These are phyloP conservation scores for Corvus hawaiiensis DNA, from an alignment of 2,113 vertebrate genomes.

Conservation along the genomic window DNA sequence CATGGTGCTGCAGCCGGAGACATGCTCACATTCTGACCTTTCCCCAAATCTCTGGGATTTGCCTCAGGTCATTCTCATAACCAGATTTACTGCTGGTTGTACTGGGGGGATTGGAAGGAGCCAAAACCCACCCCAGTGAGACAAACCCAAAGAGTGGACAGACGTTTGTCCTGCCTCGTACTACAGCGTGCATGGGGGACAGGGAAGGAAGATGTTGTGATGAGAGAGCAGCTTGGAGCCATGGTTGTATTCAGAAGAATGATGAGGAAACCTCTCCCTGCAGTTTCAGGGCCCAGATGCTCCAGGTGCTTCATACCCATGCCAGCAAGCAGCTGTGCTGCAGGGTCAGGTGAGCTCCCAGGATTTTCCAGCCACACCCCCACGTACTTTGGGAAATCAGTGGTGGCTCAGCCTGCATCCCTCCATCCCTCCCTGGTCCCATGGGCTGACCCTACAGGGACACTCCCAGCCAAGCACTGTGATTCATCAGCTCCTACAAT, in stretches of 20 bases:
- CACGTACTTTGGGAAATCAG: accelerated
- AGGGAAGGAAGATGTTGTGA: not conserved
- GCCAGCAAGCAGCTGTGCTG: accelerated
- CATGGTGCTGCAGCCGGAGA: not conserved
- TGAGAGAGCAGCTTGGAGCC: not conserved
- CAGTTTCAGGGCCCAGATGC: not conserved
- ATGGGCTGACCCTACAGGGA: accelerated
- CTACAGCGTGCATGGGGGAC: accelerated
- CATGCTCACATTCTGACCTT: not conserved
- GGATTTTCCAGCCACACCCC: not conserved
- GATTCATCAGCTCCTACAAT: not conserved
- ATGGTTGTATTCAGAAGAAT: accelerated
- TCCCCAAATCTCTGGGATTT: not conserved
- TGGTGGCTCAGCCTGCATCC: not conserved
- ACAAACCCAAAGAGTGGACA: not conserved
- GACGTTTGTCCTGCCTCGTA: not conserved
- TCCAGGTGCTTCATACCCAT: not conserved
- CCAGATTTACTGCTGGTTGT: not conserved
- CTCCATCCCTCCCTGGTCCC: not conserved
- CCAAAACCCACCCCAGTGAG: not conserved
- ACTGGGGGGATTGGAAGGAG: not conserved
- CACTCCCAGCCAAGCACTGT: not conserved
- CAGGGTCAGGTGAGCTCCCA: not conserved
- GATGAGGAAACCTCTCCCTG: not conserved
- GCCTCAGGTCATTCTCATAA: not conserved